Conservation (phyloP, 30 jellyfish, hydroid and myxozoan species). For the Aurelia aurita region DNA sequence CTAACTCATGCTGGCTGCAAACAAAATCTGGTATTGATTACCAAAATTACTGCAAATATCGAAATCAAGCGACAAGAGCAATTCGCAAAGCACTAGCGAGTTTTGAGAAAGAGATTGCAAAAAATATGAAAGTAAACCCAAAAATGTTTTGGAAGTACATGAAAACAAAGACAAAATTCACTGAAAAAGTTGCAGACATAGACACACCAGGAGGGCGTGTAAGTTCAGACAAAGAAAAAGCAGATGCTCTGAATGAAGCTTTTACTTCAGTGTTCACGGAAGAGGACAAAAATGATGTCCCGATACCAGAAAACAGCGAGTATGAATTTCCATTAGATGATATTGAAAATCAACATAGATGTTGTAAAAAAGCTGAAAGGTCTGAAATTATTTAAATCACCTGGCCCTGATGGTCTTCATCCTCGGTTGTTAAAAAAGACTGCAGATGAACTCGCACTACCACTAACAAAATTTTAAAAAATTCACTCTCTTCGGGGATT, state of each 20-base stretch:
- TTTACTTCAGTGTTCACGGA: neutral
- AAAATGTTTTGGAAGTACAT: neutral
- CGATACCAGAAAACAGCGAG: neutral
- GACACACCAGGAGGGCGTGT: neutral
- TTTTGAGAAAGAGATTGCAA: too few relatives aligned
- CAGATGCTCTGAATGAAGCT: neutral
- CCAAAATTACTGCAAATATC: neutral
- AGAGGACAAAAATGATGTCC: neutral
- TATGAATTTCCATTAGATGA: conserved; percentile 6
- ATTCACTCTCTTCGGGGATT: conserved; percentile 41
- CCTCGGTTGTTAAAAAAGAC: too few relatives aligned
- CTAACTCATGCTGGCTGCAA: too few relatives aligned
- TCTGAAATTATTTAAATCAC: too few relatives aligned
- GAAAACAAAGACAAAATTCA: neutral
- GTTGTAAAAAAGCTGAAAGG: too few relatives aligned
- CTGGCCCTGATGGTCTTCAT: too few relatives aligned
- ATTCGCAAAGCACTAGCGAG: neutral
- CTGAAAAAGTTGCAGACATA: neutral
- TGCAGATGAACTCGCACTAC: conserved; percentile 35
- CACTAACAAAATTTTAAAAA: conserved; percentile 6
- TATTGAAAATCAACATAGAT: conserved; percentile 22
- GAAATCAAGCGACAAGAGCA: neutral
- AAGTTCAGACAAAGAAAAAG: neutral
- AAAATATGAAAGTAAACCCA: neutral
- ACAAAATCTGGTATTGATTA: too few relatives aligned